phyloP scores from a whole-genome alignment of 2,888 invertebrate genomes.

The Crematogaster levior region DNA sequence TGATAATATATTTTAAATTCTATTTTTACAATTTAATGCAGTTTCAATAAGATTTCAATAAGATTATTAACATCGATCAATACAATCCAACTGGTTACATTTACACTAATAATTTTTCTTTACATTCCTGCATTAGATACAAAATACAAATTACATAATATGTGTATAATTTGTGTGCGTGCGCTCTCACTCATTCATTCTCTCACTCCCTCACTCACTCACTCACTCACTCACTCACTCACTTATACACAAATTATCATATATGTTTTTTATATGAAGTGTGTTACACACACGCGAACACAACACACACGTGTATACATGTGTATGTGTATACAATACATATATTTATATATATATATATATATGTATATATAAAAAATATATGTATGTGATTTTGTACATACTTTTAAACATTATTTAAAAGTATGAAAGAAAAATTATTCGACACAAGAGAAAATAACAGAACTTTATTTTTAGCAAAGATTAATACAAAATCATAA shows the following conservation, averaged over 20 bases:
- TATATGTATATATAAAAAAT: not conserved
- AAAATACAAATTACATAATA: constrained; percentile 10
- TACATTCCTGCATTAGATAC: constrained; percentile 35
- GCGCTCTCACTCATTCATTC: too few species aligned
- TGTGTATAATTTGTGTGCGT: too few species aligned
- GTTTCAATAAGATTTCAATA: constrained; percentile 4
- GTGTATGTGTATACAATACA: too few species aligned
- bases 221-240: too few species aligned
- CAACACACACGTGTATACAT: too few species aligned
- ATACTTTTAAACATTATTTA: not conserved
- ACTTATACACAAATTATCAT: too few species aligned
- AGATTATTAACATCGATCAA: not conserved
- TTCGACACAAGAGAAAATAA: not conserved
- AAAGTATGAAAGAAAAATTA: not conserved
- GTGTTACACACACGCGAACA: too few species aligned
- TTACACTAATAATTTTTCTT: not conserved
- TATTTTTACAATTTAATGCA: constrained; percentile 11
- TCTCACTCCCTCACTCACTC: too few species aligned
- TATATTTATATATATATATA: not conserved
- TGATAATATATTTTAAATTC: not conserved
- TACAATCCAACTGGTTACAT: not conserved
- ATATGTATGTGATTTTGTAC: too few species aligned
- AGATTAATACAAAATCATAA: not conserved
- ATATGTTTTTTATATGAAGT: too few species aligned
- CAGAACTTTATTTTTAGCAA: constrained; percentile 43